phyloP scores from a whole-genome alignment of 2,797 vertebrate genomes.

The Varecia variegata region DNA sequence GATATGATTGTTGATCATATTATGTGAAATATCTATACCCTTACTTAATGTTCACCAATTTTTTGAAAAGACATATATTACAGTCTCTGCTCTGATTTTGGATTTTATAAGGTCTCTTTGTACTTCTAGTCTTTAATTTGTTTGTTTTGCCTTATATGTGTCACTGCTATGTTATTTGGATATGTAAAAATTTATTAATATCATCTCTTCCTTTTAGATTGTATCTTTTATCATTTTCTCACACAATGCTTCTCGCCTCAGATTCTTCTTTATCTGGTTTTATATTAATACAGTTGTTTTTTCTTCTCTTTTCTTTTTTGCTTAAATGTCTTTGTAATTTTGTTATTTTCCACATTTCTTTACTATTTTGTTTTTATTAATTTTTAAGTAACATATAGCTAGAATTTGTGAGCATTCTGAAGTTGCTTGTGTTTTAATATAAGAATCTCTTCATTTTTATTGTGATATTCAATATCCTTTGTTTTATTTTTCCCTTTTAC shows the following conservation, averaged over 20 bases:
- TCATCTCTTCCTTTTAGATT: not conserved
- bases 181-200: not conserved
- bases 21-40: not conserved
- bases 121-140: not conserved
- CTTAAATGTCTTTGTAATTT: not conserved
- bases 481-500: not conserved
- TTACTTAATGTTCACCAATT: not conserved
- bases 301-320: not conserved
- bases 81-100: not conserved
- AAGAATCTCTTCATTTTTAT: not conserved
- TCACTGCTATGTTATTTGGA: not conserved
- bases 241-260: not conserved
- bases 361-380: not conserved
- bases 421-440: not conserved
- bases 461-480: not conserved
- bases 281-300: not conserved
- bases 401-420: not conserved
- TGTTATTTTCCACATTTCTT: not conserved
- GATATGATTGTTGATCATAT: not conserved
- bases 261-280: not conserved
- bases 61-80: not conserved
- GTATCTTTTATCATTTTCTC: not conserved
- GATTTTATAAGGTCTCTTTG: not conserved
- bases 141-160: not conserved
- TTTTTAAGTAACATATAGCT: not conserved